These are phyloP conservation scores for Leptoclinus maculatus DNA, from an alignment of 2,797 vertebrate species.

Conservation along the genomic window DNA sequence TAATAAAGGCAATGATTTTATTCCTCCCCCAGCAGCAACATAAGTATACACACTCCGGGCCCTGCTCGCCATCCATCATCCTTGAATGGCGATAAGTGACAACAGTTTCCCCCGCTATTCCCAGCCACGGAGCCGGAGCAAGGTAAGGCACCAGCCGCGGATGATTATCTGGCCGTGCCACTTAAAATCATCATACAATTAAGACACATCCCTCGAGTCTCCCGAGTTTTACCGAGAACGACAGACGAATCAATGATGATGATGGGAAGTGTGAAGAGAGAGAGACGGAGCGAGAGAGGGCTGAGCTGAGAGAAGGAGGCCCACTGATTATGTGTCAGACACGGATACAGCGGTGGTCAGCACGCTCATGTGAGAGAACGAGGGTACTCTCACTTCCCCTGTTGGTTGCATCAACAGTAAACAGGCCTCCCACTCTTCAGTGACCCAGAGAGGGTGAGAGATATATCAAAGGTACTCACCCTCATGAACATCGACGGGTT, in stretches of 20 bases:
- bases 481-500: background rate
- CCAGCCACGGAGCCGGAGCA: conserved; percentile 36
- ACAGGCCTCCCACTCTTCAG: background rate
- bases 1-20: conserved; percentile 80
- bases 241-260: conserved; percentile 69
- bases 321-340: conserved; percentile 21
- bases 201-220: conserved; percentile 59
- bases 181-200: conserved; percentile 80
- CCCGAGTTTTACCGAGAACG: conserved; percentile 50
- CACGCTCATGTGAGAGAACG: background rate
- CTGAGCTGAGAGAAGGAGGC: conserved; percentile 20
- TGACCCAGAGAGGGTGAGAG: background rate
- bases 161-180: conserved; percentile 69
- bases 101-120: conserved; percentile 69
- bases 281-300: background rate
- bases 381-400: background rate
- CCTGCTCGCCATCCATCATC: conserved; percentile 74
- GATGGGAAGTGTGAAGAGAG: conserved; percentile 50
- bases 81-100: conserved; percentile 76
- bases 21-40: conserved; percentile 63
- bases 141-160: conserved; percentile 49
- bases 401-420: background rate
- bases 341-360: conserved; percentile 25
- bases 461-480: background rate
- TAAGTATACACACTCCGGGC: conserved; percentile 70